Percentiles rank a stretch among this genome's conserved stretches.
Evolutionary conservation across 2,113 vertebrate species (phyloP).

Genomic region (Psammodynastes pulverulentus): DNA sequence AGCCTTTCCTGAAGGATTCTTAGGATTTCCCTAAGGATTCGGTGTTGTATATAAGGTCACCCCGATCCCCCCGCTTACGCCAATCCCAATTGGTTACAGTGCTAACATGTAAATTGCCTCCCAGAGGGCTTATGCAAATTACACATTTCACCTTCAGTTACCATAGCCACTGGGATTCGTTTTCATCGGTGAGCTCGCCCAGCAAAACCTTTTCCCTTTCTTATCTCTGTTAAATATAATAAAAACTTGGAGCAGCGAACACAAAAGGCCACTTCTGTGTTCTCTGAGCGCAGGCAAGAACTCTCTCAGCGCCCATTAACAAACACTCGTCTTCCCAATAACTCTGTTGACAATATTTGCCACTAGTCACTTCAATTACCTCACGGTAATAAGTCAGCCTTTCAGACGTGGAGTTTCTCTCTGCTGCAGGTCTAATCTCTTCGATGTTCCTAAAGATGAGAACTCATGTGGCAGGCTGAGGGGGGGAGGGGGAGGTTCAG

Average conservation of each 20-base stretch:
- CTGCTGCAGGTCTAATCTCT: conserved; percentile 26
- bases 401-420: conserved; percentile 26
- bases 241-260: conserved; percentile 25
- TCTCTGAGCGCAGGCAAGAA: neutral
- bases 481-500: conserved; percentile 17
- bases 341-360: conserved; percentile 36
- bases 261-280: neutral
- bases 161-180: conserved; percentile 47
- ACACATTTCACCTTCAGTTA: conserved; percentile 58
- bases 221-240: conserved; percentile 16
- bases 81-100: conserved; percentile 44
- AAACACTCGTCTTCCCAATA: conserved; percentile 44
- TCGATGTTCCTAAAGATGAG: conserved; percentile 22
- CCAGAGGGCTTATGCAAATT: conserved; percentile 59
- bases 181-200: conserved; percentile 47
- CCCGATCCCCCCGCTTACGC: conserved; percentile 63
- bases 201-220: conserved; percentile 31
- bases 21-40: conserved; percentile 48
- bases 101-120: conserved; percentile 57
- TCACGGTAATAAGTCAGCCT: conserved; percentile 6
- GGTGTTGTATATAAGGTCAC: conserved; percentile 51
- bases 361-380: conserved; percentile 36
- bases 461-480: neutral
- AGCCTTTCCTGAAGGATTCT: conserved; percentile 53
- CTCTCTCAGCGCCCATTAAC: conserved; percentile 40